phyloP scores from a whole-genome alignment of 2,888 invertebrate species.

The Andricus curvator region DNA sequence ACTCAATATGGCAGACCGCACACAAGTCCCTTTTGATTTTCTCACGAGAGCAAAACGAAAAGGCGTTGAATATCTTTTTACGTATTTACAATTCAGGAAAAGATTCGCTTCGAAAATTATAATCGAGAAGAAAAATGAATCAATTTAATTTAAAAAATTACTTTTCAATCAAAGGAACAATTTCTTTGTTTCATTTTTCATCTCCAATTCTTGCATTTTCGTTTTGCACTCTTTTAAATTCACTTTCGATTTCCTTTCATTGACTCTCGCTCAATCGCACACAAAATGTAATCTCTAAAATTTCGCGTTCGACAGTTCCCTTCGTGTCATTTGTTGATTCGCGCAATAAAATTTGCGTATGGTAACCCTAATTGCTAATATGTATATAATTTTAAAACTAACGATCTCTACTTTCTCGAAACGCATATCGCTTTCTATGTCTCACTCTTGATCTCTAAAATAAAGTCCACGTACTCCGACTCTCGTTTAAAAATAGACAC shows the following conservation, averaged over 20 bases:
- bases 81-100: constrained; percentile 8
- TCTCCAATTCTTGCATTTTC: not conserved
- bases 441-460: constrained; percentile 39
- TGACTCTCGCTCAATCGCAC: constrained; percentile 45
- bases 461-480: constrained; percentile 45
- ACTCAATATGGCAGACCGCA: constrained; percentile 49
- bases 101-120: not conserved
- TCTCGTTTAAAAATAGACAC: constrained; percentile 77
- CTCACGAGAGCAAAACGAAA: constrained; percentile 12
- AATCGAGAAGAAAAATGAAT: constrained; percentile 10
- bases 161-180: not conserved
- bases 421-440: constrained; percentile 43
- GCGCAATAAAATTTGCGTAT: constrained; percentile 46
- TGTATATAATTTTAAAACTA: constrained; percentile 48
- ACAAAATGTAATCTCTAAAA: not conserved
- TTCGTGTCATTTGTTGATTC: constrained; percentile 34
- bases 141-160: no score
- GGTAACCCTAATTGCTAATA: constrained; percentile 57
- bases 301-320: constrained; percentile 31
- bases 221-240: constrained; percentile 3
- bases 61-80: not conserved
- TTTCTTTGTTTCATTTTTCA: not conserved
- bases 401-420: constrained; percentile 42
- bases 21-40: constrained; percentile 54
- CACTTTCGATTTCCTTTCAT: constrained; percentile 42